These are phyloP conservation scores for Matsumurasca onukii DNA, from an alignment of 1,140 invertebrate species.

Conservation along the genomic window DNA sequence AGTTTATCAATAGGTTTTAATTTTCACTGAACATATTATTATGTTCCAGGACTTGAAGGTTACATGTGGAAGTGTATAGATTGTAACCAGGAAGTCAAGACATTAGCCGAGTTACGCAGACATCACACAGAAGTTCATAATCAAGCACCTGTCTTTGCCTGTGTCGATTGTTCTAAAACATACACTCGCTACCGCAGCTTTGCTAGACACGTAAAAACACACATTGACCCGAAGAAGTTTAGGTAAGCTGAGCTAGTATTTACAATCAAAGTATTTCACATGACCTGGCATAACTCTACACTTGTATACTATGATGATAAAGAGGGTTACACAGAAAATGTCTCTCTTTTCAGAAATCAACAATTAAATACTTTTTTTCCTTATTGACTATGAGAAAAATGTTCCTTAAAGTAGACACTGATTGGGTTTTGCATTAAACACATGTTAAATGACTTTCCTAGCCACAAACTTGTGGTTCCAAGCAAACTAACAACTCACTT, in stretches of 20 bases:
- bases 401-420: too few relatives aligned
- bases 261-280: too few relatives aligned
- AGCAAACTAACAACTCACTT: too few relatives aligned
- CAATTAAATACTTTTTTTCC: neutral
- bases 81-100: constrained; percentile 54
- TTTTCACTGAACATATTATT: too few relatives aligned
- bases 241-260: too few relatives aligned
- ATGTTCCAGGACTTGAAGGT: constrained; percentile 49
- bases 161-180: constrained; percentile 59
- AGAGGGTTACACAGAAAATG: neutral
- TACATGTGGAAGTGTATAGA: constrained; percentile 59
- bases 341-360: neutral
- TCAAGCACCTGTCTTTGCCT: constrained; percentile 56
- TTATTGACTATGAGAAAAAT: too few relatives aligned
- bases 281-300: too few relatives aligned
- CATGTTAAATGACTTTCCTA: too few relatives aligned
- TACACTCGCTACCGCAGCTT: constrained; percentile 60
- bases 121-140: constrained; percentile 56
- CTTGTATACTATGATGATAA: too few relatives aligned
- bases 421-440: too few relatives aligned
- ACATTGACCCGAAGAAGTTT: constrained; percentile 55
- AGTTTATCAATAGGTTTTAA: too few relatives aligned
- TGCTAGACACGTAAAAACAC: constrained; percentile 56
- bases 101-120: constrained; percentile 52
- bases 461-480: too few relatives aligned